Conservation (phyloP, 2,888 invertebrate species). For the Ormyrus rosae region DNA sequence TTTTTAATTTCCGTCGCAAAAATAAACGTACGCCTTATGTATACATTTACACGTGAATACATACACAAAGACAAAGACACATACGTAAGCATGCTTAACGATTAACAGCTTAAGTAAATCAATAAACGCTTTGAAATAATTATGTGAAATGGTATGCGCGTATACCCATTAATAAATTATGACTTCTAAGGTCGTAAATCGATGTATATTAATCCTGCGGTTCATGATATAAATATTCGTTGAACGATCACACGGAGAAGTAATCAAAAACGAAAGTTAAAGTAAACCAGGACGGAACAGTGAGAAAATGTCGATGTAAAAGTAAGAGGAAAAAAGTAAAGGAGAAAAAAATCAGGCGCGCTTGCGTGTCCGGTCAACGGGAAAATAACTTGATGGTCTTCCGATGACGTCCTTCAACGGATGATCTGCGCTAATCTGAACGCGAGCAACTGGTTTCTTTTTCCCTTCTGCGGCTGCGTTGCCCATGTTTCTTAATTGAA, state of each 20-base stretch:
- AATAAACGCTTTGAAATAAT: constrained; percentile 25
- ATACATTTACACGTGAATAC: constrained; percentile 14
- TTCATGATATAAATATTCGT: constrained; percentile 18
- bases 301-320: background rate
- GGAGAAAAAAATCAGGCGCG: background rate
- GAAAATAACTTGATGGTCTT: constrained; percentile 43
- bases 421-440: constrained; percentile 33
- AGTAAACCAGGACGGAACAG: background rate
- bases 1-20: constrained; percentile 18
- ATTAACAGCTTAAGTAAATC: constrained; percentile 9
- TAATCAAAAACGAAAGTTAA: constrained; percentile 14
- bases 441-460: constrained; percentile 9
- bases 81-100: constrained; percentile 27
- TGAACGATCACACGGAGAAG: constrained; percentile 2
- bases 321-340: background rate
- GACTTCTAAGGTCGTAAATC: constrained; percentile 24
- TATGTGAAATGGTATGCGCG: constrained; percentile 9
- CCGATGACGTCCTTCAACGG: constrained; percentile 39
- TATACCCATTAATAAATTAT: constrained; percentile 7
- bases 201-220: constrained; percentile 29
- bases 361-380: constrained; percentile 8
- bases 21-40: constrained; percentile 45
- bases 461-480: constrained; percentile 2
- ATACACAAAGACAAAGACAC: constrained; percentile 14
- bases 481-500: background rate